A percentile compares a stretch with the other conserved stretches of the same genome.
phyloP scores from a whole-genome alignment of 2,888 invertebrate species.

The Micoletzkya japonica region DNA sequence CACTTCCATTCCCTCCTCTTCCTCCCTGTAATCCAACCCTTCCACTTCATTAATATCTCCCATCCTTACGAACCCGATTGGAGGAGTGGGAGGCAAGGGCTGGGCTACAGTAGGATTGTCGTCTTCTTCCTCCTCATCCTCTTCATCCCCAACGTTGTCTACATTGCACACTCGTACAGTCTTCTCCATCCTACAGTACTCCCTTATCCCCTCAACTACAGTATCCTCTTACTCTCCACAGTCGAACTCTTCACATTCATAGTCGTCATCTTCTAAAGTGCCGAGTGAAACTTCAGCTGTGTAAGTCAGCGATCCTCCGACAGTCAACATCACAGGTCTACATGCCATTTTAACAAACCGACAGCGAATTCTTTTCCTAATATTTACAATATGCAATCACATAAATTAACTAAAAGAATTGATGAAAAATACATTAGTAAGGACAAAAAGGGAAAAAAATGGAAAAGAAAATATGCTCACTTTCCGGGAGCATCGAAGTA shows the following conservation, averaged over 20 bases:
- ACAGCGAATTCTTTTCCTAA: neutral
- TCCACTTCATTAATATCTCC: slow-evolving; percentile 1
- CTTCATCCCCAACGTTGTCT: slow-evolving; percentile 16
- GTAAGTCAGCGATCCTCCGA: slow-evolving; percentile 11
- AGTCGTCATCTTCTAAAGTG: slow-evolving; percentile 18
- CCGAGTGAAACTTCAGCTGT: slow-evolving; percentile 17
- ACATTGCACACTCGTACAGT: slow-evolving; percentile 13
- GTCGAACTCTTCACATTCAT: neutral
- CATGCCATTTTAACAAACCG: neutral
- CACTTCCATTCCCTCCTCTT: slow-evolving; percentile 1
- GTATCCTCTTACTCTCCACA: neutral
- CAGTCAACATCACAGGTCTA: slow-evolving; percentile 13
- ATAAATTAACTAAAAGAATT: no score
- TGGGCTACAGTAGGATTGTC: no score
- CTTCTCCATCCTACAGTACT: neutral
- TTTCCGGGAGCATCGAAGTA: slow-evolving; percentile 22
- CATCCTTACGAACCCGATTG: no score
- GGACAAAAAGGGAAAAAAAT: no score
- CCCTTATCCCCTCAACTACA: neutral
- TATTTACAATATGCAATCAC: no score
- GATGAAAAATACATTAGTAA: no score
- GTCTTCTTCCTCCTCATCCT: slow-evolving; percentile 15
- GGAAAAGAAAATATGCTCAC: no score
- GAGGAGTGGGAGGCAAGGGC: no score
- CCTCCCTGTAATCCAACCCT: neutral